Conservation (phyloP, 2,113 vertebrate species). For the Ptychochromis oligacanthus region DNA sequence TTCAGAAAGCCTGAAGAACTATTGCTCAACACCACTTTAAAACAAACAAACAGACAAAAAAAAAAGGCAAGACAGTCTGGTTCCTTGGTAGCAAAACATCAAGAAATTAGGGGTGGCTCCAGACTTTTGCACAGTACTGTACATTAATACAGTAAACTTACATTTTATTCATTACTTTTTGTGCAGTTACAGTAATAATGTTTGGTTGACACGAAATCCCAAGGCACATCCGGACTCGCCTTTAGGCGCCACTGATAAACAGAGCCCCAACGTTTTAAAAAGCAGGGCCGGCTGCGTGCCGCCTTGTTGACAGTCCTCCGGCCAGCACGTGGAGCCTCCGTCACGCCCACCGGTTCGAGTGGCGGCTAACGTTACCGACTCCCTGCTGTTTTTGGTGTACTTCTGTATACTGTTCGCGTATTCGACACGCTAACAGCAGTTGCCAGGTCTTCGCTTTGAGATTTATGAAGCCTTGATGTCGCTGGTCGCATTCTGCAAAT, state of each 20-base stretch:
- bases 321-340: slow-evolving; percentile 11
- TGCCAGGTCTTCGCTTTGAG: no score
- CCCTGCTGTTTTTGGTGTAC: no score
- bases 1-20: not conserved
- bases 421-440: not conserved
- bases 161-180: not conserved
- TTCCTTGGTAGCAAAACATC: not conserved
- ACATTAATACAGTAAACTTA: not conserved
- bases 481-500: not conserved
- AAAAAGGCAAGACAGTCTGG: not conserved
- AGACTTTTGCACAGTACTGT: not conserved
- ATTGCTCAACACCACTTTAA: not conserved
- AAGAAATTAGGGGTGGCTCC: not conserved
- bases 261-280: no score
- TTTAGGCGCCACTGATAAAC: no score
- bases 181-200: no score
- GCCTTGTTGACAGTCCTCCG: slow-evolving; percentile 24
- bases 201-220: no score
- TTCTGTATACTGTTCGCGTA: no score
- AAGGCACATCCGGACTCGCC: no score
- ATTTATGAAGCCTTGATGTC: not conserved
- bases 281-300: not conserved
- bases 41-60: no score
- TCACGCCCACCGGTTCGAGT: slow-evolving; percentile 23
- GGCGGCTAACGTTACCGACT: not conserved